Base-by-base conservation (phyloP, 2,797 vertebrate species). In the Brachyalestes nurse region DNA sequence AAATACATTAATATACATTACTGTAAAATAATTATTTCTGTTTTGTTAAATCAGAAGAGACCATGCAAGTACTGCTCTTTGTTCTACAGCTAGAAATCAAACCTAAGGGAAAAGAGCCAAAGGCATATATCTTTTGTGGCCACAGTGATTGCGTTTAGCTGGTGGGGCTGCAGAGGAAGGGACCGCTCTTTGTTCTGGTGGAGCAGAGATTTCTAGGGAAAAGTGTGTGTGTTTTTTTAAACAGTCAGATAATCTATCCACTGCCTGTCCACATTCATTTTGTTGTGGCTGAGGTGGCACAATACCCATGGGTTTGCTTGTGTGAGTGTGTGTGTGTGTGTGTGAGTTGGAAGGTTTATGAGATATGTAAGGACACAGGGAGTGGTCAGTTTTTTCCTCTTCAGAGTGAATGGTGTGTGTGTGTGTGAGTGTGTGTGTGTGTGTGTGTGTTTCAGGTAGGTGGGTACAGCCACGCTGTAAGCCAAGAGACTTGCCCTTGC, bases 181-280 rank as follows among this genome's bases (percentile, higher is more conserved):
- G 75, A 72, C 45, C 0, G 28, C 78, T 81, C 81, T 83, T 81
- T 84, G 81, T 86, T 84, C 69, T 81, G 34, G 34, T 16, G 47
- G 55, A 69, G 53, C 60, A 66, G 40, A 70, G 53, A 65, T 80
- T 75, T 75, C 73, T 64, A 4, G 25, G 10, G 4, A 28, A 64
- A 38, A 7, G 9, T 40, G 45, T 65, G 21, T 75, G 66, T 80
- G 77, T 75, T 71, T 42, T 80, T 70, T 75, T 70, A 47, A 84
- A 40, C 65, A 28, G 47, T 49, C 53, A 55, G 60, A 75, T 78
- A 85, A 23, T 69, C 80, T 88, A 80, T 79, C 83, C 75, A 84
- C 66, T 65, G 71, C 78, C 82, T 79, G 76, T 87, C 82, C 83
- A 80, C 77, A 81, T 82, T 83, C 81, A 82, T 86, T 84, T 86